These are phyloP conservation scores for Myopa testacea DNA, from an alignment of 2,888 invertebrate species.

Conservation along the genomic window DNA sequence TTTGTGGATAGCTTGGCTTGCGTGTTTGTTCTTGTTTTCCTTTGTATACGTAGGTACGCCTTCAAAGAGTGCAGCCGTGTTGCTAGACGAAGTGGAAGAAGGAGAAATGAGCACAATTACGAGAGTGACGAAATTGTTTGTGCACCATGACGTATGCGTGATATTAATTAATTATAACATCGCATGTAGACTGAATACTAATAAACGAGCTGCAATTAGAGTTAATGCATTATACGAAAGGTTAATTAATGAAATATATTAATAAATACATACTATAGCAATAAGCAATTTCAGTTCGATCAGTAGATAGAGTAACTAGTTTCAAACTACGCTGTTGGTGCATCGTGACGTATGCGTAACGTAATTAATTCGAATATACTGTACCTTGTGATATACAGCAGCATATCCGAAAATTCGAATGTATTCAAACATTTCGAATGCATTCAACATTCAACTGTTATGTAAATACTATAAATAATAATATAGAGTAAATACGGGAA, in stretches of 20 bases:
- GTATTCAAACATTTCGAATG: no score
- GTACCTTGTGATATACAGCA: no score
- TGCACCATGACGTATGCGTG: conserved; percentile 2
- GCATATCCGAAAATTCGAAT: no score
- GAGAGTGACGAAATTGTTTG: not conserved
- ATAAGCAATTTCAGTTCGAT: no score
- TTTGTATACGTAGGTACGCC: not conserved
- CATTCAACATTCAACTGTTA: no score
- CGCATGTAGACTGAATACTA: not conserved
- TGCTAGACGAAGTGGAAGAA: not conserved
- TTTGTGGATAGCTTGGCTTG: not conserved
- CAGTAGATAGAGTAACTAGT: no score
- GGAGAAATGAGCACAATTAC: not conserved
- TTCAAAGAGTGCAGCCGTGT: not conserved
- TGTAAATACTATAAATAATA: no score
- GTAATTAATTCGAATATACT: not conserved
- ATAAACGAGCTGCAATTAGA: no score
- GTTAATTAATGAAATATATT: no score
- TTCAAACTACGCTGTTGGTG: not conserved
- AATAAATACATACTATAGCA: no score
- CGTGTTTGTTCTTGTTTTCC: not conserved
- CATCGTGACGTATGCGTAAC: not conserved
- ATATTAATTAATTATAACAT: not conserved
- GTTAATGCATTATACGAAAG: no score
- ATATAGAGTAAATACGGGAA: no score